Evolutionary conservation across 2,888 invertebrate species (phyloP).

Genomic region (Drosophila kokeensis): DNA sequence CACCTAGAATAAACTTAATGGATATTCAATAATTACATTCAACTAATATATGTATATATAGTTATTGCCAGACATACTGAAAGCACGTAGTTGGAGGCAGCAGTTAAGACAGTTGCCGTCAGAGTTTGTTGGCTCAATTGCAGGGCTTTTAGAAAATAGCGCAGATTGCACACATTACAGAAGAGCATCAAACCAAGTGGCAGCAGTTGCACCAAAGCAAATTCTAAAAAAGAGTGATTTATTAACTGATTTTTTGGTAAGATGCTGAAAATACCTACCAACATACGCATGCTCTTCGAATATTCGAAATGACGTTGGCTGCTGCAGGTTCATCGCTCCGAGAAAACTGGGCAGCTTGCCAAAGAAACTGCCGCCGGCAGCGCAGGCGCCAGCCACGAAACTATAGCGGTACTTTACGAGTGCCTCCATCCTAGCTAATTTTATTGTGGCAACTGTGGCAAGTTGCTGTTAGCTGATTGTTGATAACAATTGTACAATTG

Average conservation of each 20-base stretch:
- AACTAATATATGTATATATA: neutral
- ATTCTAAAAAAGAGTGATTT: slow-evolving; percentile 48
- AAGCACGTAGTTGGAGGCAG: slow-evolving; percentile 87
- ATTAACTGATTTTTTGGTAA: neutral
- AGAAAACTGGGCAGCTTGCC: slow-evolving; percentile 86
- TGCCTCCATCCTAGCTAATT: slow-evolving; percentile 40
- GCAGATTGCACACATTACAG: slow-evolving; percentile 87
- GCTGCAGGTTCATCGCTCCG: slow-evolving; percentile 43
- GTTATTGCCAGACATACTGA: slow-evolving; percentile 85
- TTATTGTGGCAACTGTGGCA: slow-evolving; percentile 7
- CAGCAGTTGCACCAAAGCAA: slow-evolving; percentile 78
- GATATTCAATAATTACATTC: neutral
- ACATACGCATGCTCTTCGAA: slow-evolving; percentile 12
- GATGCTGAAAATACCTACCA: slow-evolving; percentile 15
- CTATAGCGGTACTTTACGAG: slow-evolving; percentile 75
- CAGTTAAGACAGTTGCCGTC: slow-evolving; percentile 87
- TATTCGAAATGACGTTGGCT: neutral
- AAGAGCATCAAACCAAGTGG: slow-evolving; percentile 86
- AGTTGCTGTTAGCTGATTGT: neutral
- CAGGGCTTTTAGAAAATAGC: slow-evolving; percentile 87
- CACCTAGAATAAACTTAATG: slow-evolving; percentile 89
- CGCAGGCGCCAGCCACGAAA: slow-evolving; percentile 86
- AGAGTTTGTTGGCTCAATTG: slow-evolving; percentile 87
- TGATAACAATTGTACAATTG: neutral
- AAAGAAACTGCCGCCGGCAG: slow-evolving; percentile 87